phyloP scores from a whole-genome alignment of 23 tunicate species.

The Ascidia mentula region DNA sequence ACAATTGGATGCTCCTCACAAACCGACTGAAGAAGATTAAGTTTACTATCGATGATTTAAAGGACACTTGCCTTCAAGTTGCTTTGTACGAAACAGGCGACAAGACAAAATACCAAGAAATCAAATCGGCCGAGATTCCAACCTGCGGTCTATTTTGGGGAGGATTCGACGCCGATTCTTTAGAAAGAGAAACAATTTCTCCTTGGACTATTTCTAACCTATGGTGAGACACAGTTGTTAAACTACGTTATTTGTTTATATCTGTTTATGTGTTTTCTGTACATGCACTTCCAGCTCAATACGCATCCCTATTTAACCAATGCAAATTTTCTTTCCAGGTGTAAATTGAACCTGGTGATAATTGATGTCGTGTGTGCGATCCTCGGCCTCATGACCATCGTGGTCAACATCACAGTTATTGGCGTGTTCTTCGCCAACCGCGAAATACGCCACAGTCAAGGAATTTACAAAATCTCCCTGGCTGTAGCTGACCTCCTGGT shows the following conservation, averaged over 20 bases:
- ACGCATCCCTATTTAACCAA: not conserved
- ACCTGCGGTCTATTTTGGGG: not conserved
- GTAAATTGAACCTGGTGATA: not conserved
- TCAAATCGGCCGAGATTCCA: not conserved
- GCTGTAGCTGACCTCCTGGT: not conserved
- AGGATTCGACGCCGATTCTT: not conserved
- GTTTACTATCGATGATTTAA: not conserved
- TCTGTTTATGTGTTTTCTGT: too few relatives aligned
- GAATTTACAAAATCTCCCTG: slow-evolving; percentile 5
- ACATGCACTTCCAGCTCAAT: too few relatives aligned
- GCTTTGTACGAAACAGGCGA: not conserved
- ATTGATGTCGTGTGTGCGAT: not conserved
- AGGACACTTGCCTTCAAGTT: not conserved
- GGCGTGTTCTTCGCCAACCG: not conserved
- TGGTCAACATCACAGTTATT: not conserved
- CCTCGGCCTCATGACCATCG: not conserved
- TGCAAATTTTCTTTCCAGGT: not conserved
- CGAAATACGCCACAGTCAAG: not conserved
- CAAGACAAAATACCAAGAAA: not conserved
- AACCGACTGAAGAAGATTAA: not conserved
- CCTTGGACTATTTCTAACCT: not conserved
- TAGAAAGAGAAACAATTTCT: not conserved
- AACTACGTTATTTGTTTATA: too few relatives aligned
- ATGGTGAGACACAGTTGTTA: too few relatives aligned
- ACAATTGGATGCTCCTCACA: not conserved